Evolutionary conservation across 1,140 invertebrate genomes (phyloP).

Genomic region (Ips typographus): DNA sequence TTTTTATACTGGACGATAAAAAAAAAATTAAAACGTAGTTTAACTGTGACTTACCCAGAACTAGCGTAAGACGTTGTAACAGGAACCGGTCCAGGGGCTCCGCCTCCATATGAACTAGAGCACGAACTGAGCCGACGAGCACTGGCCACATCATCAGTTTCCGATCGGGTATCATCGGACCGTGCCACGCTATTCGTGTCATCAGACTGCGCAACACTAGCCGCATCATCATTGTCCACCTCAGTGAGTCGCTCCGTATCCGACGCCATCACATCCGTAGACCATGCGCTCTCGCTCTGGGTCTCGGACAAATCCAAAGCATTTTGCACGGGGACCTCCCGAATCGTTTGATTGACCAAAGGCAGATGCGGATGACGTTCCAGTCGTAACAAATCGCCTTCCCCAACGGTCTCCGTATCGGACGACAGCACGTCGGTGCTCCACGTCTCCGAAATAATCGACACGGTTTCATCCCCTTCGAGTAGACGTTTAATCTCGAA

Average conservation of each 20-base stretch:
- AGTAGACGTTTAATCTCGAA: constrained; percentile 92
- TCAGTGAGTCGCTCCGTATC: constrained; percentile 92
- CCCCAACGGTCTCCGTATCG: constrained; percentile 86
- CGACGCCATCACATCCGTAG: constrained; percentile 92
- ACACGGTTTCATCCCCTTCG: constrained; percentile 89
- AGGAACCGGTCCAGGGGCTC: constrained; percentile 8
- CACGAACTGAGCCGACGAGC: constrained; percentile 39
- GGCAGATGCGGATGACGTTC: constrained; percentile 48
- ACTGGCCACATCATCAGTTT: constrained; percentile 54
- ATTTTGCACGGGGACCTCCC: constrained; percentile 43
- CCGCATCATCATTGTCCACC: constrained; percentile 79
- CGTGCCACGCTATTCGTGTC: constrained; percentile 62
- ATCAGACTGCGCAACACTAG: constrained; percentile 73
- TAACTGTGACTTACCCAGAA: constrained; percentile 13
- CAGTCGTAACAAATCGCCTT: constrained; percentile 54
- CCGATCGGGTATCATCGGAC: constrained; percentile 71
- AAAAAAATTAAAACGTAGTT: neutral
- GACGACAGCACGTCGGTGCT: constrained; percentile 94
- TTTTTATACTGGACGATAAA: too few relatives aligned
- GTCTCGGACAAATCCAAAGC: constrained; percentile 81
- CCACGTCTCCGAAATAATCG: constrained; percentile 96
- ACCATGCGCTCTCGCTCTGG: constrained; percentile 93
- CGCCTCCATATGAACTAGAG: constrained; percentile 39
- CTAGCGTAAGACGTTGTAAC: constrained; percentile 17
- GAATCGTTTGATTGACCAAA: constrained; percentile 42